Base-by-base conservation (phyloP, 2,797 vertebrate species). In the Adelosebastes latens region DNA sequence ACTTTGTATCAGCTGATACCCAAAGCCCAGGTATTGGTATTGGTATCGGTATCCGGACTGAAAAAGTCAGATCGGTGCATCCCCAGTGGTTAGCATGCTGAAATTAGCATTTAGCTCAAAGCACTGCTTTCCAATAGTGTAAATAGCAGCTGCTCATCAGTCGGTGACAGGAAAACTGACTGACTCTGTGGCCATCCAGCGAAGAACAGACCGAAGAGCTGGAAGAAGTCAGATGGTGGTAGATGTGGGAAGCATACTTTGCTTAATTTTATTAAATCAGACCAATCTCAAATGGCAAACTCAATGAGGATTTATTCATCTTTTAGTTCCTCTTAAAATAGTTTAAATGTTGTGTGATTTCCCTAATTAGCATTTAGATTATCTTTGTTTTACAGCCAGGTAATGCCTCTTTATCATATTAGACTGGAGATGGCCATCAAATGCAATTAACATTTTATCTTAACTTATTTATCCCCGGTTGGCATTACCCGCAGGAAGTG, bases 401-500 rank as follows among this genome's bases (percentile, higher is more conserved):
- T 95, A 95, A 94, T 95, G 91, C 81, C 82, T 92, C 91, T 94
- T 95, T 95, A 95, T 96, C 90, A 93, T 94, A 95, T 96, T 96
- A 95, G 93, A 91, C 94, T 91, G 92, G 89, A 95, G 92, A 95
- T 91, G 94, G 95, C 94, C 94, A 96, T 96, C 96, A 95, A 95
- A 96, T 93, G 93, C 94, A 95, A 96, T 96, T 95, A 97, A 96
- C 93, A 95, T 96, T 96, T 95, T 94, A 93, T 94, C 91, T 92
- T 94, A 95, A 94, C 89, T 89, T 95, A 96, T 96, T 97, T 96
- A 96, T 95, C 94, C 88, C 88, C 18, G 85, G 91, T 93, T 92
- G 93, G 93, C 94, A 95, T 95, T 92, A 94, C 94, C 95, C 88
- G 88, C 94, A 95, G 95, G 94, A 95, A 92, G 92, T 89, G 87